phyloP scores from a whole-genome alignment of 2,888 invertebrate genomes.

The Sinohyriopsis cumingii region DNA sequence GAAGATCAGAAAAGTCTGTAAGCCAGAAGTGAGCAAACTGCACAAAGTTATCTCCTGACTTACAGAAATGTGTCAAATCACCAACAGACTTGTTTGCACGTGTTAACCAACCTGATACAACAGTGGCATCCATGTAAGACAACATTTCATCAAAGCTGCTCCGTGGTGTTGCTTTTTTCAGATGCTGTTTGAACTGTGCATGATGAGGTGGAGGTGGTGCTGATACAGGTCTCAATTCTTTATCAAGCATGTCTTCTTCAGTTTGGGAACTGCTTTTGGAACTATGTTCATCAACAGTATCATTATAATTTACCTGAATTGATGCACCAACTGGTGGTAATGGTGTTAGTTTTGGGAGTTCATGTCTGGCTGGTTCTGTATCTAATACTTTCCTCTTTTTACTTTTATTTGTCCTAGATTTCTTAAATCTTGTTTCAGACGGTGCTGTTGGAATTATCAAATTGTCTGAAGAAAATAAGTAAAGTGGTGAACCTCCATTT shows the following conservation, averaged over 20 bases:
- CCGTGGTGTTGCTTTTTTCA: conserved; percentile 10
- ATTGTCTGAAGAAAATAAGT: no score
- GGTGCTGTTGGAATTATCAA: not conserved
- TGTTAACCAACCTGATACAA: conserved; percentile 67
- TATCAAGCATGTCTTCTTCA: conserved; percentile 4
- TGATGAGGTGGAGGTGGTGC: not conserved
- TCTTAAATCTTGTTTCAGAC: conserved; percentile 22
- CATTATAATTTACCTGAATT: not conserved
- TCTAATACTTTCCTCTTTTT: conserved; percentile 40
- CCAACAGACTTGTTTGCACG: conserved; percentile 60
- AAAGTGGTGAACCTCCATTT: conserved; percentile 55
- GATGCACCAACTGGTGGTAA: conserved; percentile 52
- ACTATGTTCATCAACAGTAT: conserved; percentile 22
- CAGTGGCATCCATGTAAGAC: conserved; percentile 66
- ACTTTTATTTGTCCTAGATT: conserved; percentile 41
- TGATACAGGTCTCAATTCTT: not conserved
- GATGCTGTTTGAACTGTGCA: not conserved
- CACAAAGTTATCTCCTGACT: conserved; percentile 64
- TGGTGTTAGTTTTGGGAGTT: conserved; percentile 54
- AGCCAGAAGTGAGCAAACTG: conserved; percentile 71
- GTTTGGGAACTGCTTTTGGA: conserved; percentile 7
- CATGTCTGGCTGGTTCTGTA: conserved; percentile 42
- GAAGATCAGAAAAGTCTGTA: conserved; percentile 61
- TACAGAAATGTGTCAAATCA: conserved; percentile 60
- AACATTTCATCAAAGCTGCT: conserved; percentile 67